Evolutionary conservation across 2,113 vertebrate species (phyloP).

Genomic region (Ramphastos sulfuratus): DNA sequence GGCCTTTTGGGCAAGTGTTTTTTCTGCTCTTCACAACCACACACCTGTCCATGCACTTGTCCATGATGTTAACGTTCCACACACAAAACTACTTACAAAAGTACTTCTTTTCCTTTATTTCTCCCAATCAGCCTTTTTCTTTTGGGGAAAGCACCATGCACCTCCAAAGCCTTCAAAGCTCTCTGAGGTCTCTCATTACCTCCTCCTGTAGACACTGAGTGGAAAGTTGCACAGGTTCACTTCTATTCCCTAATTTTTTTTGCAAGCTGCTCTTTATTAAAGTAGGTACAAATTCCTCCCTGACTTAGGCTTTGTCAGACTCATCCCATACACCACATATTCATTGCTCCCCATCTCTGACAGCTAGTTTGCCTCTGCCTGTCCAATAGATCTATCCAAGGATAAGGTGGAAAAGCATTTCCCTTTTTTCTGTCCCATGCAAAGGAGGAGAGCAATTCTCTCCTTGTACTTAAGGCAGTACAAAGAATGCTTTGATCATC

Average conservation of each 20-base stretch:
- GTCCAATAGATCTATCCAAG: neutral
- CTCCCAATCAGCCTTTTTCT: neutral
- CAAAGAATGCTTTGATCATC: constrained; percentile 36
- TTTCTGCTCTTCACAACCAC: neutral
- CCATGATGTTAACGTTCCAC: neutral
- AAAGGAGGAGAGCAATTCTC: constrained; percentile 1
- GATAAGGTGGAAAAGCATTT: neutral
- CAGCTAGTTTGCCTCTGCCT: neutral
- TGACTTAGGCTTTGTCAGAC: neutral
- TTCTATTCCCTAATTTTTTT: neutral
- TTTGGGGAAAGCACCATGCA: neutral
- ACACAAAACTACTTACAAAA: neutral
- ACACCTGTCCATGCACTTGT: neutral
- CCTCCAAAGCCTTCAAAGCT: neutral
- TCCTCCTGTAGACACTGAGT: neutral
- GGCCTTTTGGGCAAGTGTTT: neutral
- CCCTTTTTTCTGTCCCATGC: neutral
- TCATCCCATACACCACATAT: neutral
- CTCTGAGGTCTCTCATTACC: neutral
- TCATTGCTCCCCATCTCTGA: neutral
- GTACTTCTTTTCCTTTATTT: neutral
- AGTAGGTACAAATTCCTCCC: neutral
- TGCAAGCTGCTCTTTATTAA: neutral
- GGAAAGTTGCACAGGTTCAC: neutral
- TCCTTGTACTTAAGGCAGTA: constrained; percentile 13